Evolutionary conservation across 2,888 invertebrate species (phyloP).

Genomic region (Muschampia staudingeri): DNA sequence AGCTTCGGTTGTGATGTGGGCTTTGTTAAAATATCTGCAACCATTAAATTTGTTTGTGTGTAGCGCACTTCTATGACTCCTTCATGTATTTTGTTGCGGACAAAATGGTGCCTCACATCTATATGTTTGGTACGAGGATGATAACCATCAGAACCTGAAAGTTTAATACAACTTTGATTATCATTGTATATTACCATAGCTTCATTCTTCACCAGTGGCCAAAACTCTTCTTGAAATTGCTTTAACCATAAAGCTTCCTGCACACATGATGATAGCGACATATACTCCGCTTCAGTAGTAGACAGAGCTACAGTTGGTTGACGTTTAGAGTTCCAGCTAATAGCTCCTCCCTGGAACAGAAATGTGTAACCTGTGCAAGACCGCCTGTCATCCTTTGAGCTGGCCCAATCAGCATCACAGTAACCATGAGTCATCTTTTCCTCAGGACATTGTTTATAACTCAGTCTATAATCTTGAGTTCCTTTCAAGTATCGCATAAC

Average conservation of each 20-base stretch:
- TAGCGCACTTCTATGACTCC: not conserved
- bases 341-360: not conserved
- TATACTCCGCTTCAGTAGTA: not conserved
- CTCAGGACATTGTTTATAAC: not conserved
- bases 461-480: not conserved
- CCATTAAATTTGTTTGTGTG: not conserved
- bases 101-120: not conserved
- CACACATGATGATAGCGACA: not conserved
- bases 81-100: not conserved
- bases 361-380: not conserved
- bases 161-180: slow-evolving; percentile 9
- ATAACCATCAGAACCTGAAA: not conserved
- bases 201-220: not conserved
- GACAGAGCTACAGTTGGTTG: not conserved
- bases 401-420: not conserved
- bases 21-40: not conserved
- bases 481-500: not conserved
- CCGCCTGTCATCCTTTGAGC: not conserved
- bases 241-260: not conserved
- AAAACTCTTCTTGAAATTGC: not conserved
- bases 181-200: not conserved
- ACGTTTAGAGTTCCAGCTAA: not conserved
- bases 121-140: not conserved
- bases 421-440: not conserved
- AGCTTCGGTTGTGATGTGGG: not conserved